These are phyloP conservation scores for Diadema setosum DNA, from an alignment of 35 echinoderm and acorn worm species.

Conservation along the genomic window DNA sequence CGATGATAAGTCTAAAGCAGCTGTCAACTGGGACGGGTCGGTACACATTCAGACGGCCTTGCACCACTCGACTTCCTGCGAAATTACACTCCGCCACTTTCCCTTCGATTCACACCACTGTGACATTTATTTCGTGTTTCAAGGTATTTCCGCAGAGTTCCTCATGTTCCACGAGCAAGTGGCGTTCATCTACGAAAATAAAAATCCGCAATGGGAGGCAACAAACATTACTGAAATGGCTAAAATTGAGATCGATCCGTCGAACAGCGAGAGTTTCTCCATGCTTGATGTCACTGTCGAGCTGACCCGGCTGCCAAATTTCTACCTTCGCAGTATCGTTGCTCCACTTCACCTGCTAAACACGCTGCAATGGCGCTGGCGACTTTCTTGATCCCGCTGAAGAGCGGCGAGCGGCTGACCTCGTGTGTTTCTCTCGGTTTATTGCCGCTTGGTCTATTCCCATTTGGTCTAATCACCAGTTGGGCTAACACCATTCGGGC, in stretches of 20 bases:
- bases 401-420: neutral
- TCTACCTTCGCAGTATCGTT: neutral
- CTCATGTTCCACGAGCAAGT: neutral
- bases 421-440: too few species aligned
- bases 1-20: too few species aligned
- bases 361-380: neutral
- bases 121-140: neutral
- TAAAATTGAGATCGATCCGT: neutral
- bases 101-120: neutral
- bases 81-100: neutral
- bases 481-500: too few species aligned
- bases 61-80: neutral
- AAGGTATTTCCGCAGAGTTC: neutral
- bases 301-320: neutral
- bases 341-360: neutral
- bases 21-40: too few species aligned
- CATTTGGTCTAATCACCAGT: too few species aligned
- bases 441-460: too few species aligned
- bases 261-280: neutral
- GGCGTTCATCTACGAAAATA: neutral
- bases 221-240: neutral
- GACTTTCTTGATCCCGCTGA: neutral
- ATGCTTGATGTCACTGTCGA: neutral
- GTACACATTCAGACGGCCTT: neutral
- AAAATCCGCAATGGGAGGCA: neutral